Evolutionary conservation across 2,113 vertebrate species (phyloP).

Genomic region (Colinus virginianus): DNA sequence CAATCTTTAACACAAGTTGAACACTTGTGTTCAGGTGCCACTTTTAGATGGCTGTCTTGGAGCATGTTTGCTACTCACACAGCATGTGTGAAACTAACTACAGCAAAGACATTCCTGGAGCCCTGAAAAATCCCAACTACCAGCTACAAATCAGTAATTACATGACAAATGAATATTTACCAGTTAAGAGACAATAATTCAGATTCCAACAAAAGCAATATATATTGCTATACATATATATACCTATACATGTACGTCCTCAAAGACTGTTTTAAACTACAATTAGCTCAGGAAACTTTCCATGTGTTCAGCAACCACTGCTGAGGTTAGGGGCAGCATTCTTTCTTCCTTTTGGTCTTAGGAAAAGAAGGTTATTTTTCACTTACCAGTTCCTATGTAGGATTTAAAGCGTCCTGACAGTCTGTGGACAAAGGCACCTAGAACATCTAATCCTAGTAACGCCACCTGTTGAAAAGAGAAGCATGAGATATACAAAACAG

Average conservation of each 20-base stretch:
- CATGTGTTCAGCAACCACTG: neutral
- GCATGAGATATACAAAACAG: neutral
- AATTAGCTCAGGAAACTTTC: neutral
- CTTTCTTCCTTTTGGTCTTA: neutral
- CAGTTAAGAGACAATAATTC: neutral
- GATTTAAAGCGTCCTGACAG: constrained; percentile 90
- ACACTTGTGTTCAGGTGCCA: neutral
- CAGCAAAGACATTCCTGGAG: neutral
- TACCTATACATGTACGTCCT: neutral
- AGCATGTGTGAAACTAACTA: neutral
- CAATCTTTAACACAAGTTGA: neutral
- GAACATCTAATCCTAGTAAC: constrained; percentile 91
- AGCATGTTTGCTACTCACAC: neutral
- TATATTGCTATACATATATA: neutral
- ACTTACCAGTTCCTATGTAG: constrained; percentile 90
- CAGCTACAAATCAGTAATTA: neutral
- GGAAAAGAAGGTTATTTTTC: neutral
- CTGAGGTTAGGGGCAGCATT: rapidly evolving
- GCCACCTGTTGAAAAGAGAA: constrained; percentile 85
- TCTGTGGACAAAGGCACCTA: constrained; percentile 89
- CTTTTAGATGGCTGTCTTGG: neutral
- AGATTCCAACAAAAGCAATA: neutral
- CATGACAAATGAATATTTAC: neutral
- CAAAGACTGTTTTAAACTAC: neutral
- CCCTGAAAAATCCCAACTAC: neutral